Base-by-base conservation (phyloP, 2,113 vertebrate species). In the Myotis davidii region DNA sequence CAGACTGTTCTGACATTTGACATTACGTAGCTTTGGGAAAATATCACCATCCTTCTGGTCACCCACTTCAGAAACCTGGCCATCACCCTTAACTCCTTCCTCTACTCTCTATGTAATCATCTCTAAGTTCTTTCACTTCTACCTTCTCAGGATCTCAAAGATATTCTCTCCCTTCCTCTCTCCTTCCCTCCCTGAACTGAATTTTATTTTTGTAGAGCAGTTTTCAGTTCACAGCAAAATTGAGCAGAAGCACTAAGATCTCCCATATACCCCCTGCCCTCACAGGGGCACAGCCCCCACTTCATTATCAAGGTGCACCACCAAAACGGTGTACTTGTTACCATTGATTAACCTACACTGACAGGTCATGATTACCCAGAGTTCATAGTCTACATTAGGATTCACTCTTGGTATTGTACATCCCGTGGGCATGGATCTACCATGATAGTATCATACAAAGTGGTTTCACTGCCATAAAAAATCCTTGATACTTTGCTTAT, bases 201-300 rank as follows among this genome's bases (percentile, higher is more conserved):
- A 77, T 77, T 50, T 77, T n/a, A 12, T 42, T 42, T 82, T 32
- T 70, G 34, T 42, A 48, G 23, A 56, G 45, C 23, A 3, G 2
- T 81, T 87, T 86, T 48, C 56, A 12, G 45, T 74, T 87, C 23
- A 37, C 21, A 48, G 73, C 23, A 74, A 81, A 76, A 61, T 25
- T 73, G 42, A 81, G 45, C 18, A 54, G 18, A 77, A 10, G 12
- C 45, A 81, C 4, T 65, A 64, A 54, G 27, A 67, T 67, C 73
- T 70, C 21, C 20, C 27, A 78, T 59, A 21, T 3, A 25, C 17
- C 7, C 29, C 32, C 32, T 65, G 18, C 7, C 34, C 32, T 3
- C 1, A 1, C 5, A 29, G 1, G 29, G 20, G 2, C 14, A n/a
- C 6, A 52, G 27, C n/a, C 20, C 85, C 61, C 6, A 4, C 50